Conservation (phyloP, 2,888 invertebrate genomes). For the Arrhopalites spinosus region DNA sequence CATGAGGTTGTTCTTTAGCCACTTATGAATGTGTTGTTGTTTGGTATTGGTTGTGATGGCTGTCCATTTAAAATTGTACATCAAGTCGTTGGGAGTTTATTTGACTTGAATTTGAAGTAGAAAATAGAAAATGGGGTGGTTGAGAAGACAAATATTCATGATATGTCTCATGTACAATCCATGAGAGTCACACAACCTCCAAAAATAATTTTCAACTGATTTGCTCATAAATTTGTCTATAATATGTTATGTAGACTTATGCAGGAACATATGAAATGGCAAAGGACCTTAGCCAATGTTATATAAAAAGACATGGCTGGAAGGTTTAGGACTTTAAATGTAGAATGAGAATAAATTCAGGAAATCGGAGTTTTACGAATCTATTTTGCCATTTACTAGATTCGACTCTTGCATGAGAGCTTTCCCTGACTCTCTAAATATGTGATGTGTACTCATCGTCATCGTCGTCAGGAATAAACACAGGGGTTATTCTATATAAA, state of each 20-base stretch:
- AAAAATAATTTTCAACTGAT: background rate
- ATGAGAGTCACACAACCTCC: background rate
- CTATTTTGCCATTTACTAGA: conserved; percentile 8
- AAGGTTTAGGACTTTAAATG: background rate
- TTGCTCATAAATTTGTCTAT: background rate
- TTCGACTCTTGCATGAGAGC: conserved; percentile 16
- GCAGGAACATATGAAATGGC: too few relatives aligned
- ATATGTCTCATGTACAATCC: background rate
- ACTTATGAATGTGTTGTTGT: too few relatives aligned
- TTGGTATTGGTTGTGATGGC: too few relatives aligned
- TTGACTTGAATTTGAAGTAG: background rate
- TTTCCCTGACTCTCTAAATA: background rate
- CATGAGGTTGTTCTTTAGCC: background rate
- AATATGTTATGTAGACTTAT: too few relatives aligned
- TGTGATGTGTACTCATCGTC: conserved; percentile 29
- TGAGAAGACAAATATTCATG: background rate
- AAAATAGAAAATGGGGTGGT: background rate
- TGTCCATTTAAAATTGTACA: too few relatives aligned
- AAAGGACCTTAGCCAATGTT: too few relatives aligned
- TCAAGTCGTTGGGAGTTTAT: background rate
- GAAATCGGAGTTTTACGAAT: conserved; percentile 27
- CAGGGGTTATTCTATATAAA: conserved; percentile 11
- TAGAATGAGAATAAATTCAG: background rate
- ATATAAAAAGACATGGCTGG: background rate
- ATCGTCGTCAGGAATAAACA: conserved; percentile 18